Percentiles rank a stretch among this genome's conserved stretches.
Conservation (phyloP, 2,888 invertebrate genomes). For the Hyposoter dolosus region DNA sequence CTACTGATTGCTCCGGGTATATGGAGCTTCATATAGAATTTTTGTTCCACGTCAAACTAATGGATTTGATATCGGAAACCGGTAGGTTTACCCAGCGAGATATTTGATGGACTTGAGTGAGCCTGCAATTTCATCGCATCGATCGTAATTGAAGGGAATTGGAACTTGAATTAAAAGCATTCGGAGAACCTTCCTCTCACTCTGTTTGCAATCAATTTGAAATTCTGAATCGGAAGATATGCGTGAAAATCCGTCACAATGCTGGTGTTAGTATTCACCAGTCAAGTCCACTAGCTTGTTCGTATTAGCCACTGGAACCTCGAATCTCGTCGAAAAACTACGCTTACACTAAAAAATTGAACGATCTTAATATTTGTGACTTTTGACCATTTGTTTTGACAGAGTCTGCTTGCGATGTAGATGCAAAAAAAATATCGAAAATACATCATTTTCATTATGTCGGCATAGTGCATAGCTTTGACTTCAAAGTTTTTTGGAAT, state of each 20-base stretch:
- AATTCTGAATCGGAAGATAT: not conserved
- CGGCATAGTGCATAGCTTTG: not conserved
- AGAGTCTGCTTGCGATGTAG: too few relatives aligned
- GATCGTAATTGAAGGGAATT: slow-evolving; percentile 31
- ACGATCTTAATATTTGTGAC: not conserved
- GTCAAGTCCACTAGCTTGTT: not conserved
- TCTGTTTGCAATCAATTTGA: slow-evolving; percentile 29
- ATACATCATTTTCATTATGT: not conserved
- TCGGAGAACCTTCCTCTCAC: not conserved
- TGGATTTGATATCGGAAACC: slow-evolving; percentile 10
- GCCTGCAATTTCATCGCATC: slow-evolving; percentile 21
- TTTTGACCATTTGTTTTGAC: not conserved
- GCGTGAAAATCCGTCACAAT: not conserved
- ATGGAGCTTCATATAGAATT: not conserved
- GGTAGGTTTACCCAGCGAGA: not conserved
- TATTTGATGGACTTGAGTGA: slow-evolving; percentile 16
- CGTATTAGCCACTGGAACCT: not conserved
- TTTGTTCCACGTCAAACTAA: slow-evolving; percentile 1
- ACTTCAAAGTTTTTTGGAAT: not conserved
- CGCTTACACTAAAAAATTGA: not conserved
- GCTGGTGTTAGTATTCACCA: not conserved
- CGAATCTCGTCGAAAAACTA: not conserved
- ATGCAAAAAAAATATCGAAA: not conserved
- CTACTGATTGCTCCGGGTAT: not conserved
- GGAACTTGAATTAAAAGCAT: not conserved